These are phyloP conservation scores for Sula dactylatra DNA, from an alignment of 2,113 vertebrate species.

Conservation along the genomic window DNA sequence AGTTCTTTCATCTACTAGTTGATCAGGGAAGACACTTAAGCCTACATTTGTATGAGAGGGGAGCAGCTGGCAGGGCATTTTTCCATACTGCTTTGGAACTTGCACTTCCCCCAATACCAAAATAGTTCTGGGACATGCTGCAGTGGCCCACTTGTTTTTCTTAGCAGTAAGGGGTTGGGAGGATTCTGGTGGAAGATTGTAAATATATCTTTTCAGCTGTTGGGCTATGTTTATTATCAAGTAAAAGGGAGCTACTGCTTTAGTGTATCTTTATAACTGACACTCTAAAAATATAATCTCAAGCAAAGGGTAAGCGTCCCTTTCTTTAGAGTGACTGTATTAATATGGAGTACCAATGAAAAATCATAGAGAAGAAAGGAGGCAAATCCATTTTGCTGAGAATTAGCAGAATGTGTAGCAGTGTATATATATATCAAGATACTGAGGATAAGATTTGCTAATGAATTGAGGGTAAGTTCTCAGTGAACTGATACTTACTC, in stretches of 20 bases:
- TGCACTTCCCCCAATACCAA: constrained; percentile 41
- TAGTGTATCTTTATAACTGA: constrained; percentile 43
- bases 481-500: background rate
- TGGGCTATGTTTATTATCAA: constrained; percentile 55
- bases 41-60: background rate
- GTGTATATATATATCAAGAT: background rate
- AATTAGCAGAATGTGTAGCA: background rate
- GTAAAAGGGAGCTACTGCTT: constrained; percentile 47
- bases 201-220: constrained; percentile 68
- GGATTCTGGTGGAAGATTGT: constrained; percentile 51
- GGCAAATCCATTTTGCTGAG: background rate
- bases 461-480: background rate
- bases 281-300: constrained; percentile 50
- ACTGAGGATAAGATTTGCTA: background rate
- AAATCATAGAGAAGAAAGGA: background rate
- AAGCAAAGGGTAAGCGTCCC: background rate
- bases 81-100: constrained; percentile 51
- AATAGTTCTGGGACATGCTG: constrained; percentile 53
- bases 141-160: constrained; percentile 56
- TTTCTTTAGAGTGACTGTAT: constrained; percentile 3
- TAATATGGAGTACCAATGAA: background rate
- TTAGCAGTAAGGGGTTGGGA: constrained; percentile 38
- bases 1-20: background rate
- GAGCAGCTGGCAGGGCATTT: constrained; percentile 54
- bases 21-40: background rate